Conservation (phyloP, 2,888 invertebrate genomes). For the Rhogogaster chlorosoma region DNA sequence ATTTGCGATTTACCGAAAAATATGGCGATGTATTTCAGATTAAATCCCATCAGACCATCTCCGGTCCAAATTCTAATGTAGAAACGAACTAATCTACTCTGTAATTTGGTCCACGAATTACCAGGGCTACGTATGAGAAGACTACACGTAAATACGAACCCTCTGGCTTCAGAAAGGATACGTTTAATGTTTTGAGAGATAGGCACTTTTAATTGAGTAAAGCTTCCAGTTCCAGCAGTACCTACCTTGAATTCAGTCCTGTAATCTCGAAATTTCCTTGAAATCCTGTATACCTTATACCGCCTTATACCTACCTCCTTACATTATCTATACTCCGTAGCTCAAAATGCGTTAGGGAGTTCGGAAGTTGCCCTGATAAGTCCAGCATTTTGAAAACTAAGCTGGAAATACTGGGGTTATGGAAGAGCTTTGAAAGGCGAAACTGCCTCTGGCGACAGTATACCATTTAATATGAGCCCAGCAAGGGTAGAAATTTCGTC, state of each 20-base stretch:
- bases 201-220: not conserved
- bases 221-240: not conserved
- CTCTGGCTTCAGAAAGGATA: not conserved
- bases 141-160: not conserved
- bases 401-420: not conserved
- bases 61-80: not conserved
- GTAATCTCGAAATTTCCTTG: not conserved
- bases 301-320: not conserved
- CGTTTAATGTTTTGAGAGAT: conserved; percentile 11
- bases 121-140: not conserved
- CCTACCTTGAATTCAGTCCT: not conserved
- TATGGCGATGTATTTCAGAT: not conserved
- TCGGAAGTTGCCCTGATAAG: not conserved
- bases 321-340: not conserved
- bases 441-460: conserved; percentile 5
- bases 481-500: not conserved
- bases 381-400: conserved; percentile 11
- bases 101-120: not conserved
- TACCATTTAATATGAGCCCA: not conserved
- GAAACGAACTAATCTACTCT: not conserved
- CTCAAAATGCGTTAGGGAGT: not conserved
- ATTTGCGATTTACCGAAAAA: not conserved
- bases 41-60: not conserved
- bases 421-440: not conserved
- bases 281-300: not conserved